A percentile compares a stretch with the other conserved stretches of the same genome.
Conservation (phyloP, 2,888 invertebrate genomes). For the Norana najaformis region DNA sequence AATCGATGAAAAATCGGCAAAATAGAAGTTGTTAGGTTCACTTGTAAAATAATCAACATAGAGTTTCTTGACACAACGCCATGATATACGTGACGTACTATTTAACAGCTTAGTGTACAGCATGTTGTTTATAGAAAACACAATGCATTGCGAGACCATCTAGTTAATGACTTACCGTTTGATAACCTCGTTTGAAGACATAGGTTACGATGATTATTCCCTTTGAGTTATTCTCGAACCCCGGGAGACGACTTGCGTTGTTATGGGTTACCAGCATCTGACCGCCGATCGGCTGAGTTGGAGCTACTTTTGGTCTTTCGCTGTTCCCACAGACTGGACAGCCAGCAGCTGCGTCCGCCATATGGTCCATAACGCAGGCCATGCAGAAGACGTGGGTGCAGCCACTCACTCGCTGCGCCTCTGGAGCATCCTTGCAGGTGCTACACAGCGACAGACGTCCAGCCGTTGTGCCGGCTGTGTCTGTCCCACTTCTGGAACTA, state of each 20-base stretch:
- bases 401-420: background rate
- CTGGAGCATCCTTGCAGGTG: background rate
- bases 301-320: background rate
- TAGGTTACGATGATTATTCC: background rate
- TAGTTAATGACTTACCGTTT: background rate
- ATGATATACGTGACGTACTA: no score
- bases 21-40: background rate
- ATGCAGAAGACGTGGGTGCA: background rate
- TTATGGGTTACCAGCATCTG: background rate
- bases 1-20: background rate
- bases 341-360: background rate
- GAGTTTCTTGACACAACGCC: no score
- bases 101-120: no score
- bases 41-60: no score
- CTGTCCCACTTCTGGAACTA: background rate
- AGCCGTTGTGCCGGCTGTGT: background rate
- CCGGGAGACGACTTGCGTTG: background rate
- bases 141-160: background rate
- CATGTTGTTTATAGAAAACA: no score
- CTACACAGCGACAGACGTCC: background rate
- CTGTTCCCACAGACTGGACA: background rate
- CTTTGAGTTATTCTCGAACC: background rate
- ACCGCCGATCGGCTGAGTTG: background rate
- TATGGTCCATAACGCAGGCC: background rate
- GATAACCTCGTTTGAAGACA: background rate